Evolutionary conservation across 2,113 vertebrate genomes (phyloP).

Genomic region (Vulpes vulpes): DNA sequence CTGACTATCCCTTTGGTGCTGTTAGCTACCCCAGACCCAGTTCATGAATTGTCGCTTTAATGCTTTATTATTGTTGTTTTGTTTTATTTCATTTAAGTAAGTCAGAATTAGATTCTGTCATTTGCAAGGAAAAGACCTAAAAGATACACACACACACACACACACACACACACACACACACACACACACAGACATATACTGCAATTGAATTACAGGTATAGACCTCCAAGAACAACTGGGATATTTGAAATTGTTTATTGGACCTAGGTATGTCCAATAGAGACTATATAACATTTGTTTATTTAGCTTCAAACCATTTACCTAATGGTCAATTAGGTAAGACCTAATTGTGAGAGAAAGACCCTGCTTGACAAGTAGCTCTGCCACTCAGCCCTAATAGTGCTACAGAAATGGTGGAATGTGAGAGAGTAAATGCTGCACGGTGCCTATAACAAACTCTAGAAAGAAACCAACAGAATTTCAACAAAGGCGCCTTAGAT

Average conservation of each 20-base stretch:
- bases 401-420: background rate
- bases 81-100: conserved; percentile 19
- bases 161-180: too few species aligned
- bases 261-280: background rate
- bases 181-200: background rate
- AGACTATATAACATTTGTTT: background rate
- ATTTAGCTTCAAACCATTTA: background rate
- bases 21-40: background rate
- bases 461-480: background rate
- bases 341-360: background rate
- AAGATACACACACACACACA: background rate
- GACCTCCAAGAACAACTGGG: background rate
- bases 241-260: background rate
- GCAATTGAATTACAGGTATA: background rate
- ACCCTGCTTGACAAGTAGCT: background rate
- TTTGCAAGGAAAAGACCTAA: conserved; percentile 5
- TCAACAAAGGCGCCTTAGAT: background rate
- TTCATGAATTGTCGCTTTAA: background rate
- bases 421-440: background rate
- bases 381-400: background rate
- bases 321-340: background rate
- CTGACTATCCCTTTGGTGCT: background rate
- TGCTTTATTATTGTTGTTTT: background rate
- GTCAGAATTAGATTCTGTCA: background rate
- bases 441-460: background rate